Conservation (phyloP, 2,113 vertebrate genomes). For the Elachura formosa region DNA sequence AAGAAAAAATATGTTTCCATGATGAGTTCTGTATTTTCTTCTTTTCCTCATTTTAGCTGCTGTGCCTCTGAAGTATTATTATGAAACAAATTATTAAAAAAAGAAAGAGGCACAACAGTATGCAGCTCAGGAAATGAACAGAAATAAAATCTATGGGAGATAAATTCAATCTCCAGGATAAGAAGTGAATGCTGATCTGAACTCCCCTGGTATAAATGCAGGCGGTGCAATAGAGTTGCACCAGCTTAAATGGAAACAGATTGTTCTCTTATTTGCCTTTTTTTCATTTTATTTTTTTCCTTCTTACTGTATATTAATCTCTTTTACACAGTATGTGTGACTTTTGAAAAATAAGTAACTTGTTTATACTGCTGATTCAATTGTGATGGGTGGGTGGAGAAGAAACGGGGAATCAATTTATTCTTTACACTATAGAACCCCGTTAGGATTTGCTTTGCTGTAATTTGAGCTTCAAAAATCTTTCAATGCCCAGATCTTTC, state of each 20-base stretch:
- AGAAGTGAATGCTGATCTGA: neutral
- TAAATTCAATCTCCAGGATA: conserved; percentile 5
- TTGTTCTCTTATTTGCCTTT: neutral
- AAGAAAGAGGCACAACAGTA: neutral
- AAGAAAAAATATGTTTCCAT: neutral
- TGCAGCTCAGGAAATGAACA: neutral
- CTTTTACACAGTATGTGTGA: neutral
- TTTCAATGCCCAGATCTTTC: neutral
- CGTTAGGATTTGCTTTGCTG: neutral
- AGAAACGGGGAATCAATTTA: neutral
- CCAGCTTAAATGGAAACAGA: neutral
- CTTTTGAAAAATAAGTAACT: neutral
- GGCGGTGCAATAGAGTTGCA: neutral
- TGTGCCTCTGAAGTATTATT: neutral
- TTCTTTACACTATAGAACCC: neutral
- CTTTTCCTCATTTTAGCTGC: neutral
- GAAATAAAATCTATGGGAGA: conserved; percentile 33
- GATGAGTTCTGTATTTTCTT: neutral
- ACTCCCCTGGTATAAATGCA: neutral
- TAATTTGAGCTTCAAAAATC: neutral
- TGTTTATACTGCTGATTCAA: neutral
- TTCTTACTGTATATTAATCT: neutral
- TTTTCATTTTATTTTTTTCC: neutral
- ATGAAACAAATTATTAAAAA: conserved; percentile 7
- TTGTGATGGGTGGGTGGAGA: neutral